Conservation (phyloP, 1,140 invertebrate species). For the Drosophila bocqueti region DNA sequence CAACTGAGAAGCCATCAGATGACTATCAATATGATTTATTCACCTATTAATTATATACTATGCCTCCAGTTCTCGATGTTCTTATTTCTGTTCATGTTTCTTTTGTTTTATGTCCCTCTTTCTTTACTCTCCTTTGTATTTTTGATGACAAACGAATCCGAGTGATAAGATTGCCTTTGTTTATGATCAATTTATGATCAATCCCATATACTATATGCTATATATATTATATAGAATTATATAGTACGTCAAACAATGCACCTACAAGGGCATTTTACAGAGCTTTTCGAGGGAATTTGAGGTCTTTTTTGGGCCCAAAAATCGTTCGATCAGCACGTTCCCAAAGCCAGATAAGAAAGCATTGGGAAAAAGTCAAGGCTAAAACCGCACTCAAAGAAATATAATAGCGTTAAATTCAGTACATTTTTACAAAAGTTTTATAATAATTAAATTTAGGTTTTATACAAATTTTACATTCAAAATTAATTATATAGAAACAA, state of each 20-base stretch:
- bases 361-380: conserved; percentile 29
- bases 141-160: conserved; percentile 23
- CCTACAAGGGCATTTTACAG: conserved; percentile 10
- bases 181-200: conserved; percentile 44
- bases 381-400: conserved; percentile 2
- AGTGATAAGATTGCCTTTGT: conserved; percentile 58
- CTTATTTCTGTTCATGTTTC: conserved; percentile 14
- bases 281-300: conserved; percentile 1
- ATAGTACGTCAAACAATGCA: conserved; percentile 22
- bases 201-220: conserved; percentile 12
- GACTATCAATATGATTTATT: conserved; percentile 63
- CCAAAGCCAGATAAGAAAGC: conserved; percentile 18
- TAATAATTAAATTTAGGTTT: too few relatives aligned
- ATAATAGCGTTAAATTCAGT: background rate
- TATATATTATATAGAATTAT: background rate
- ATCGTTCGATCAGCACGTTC: conserved; percentile 31
- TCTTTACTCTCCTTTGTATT: conserved; percentile 6
- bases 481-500: too few relatives aligned
- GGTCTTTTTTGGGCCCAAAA: conserved; percentile 1
- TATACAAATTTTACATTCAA: too few relatives aligned
- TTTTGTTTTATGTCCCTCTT: conserved; percentile 3
- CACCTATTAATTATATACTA: conserved; percentile 39
- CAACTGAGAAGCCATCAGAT: conserved; percentile 25
- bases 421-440: background rate
- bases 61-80: conserved; percentile 15